Evolutionary conservation across 2,797 vertebrate genomes (phyloP), one percentile per base, ranked within the genome.

Genomic region (Squalus acanthias): DNA sequence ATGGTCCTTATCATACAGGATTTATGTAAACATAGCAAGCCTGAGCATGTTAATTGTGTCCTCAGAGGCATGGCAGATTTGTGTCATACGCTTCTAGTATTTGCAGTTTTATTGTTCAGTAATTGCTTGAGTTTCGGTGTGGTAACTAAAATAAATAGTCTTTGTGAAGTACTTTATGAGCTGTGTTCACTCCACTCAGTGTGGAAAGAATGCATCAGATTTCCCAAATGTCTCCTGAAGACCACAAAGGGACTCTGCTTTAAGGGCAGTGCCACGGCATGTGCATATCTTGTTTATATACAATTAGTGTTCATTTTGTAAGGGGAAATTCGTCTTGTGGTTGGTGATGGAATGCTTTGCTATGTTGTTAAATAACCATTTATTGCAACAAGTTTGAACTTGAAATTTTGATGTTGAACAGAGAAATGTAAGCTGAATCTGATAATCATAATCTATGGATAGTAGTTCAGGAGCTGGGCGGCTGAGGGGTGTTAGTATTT

Each of bases 191-290:
- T 69, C n/a, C 8, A 67, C 9, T 22, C 13, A 0, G n/a, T 46
- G n/a, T 93, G 65, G 65, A 46, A 93, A 24, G 4, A 69, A 46
- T 22, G 33, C 22, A 8, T 69, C 63, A 12, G n/a, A 67, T 46
- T 67, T 69, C 91, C 91, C 65, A 93, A 13, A 69, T 69, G 39
- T 93, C n/a, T 46, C n/a, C 65, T 93, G 91, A 93, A 93, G 8
- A 9, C 91, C 15, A 26, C 26, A 15, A 93, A 12, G 17, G 39
- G 63, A 69, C n/a, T 69, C 22, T 7, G 39, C 15, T 67, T 67
- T 20, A 17, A 24, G n/a, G 7, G n/a, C 33, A 24, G 17, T 22
- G 39, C n/a, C 7, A n/a, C n/a, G 10, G n/a, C 9, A 33, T 91
- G 53, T 57, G 1, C 33, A 6, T 67, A 22, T 22, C 63, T 69